Base-by-base conservation (phyloP, 2,888 invertebrate species). In the Catocala nupta region DNA sequence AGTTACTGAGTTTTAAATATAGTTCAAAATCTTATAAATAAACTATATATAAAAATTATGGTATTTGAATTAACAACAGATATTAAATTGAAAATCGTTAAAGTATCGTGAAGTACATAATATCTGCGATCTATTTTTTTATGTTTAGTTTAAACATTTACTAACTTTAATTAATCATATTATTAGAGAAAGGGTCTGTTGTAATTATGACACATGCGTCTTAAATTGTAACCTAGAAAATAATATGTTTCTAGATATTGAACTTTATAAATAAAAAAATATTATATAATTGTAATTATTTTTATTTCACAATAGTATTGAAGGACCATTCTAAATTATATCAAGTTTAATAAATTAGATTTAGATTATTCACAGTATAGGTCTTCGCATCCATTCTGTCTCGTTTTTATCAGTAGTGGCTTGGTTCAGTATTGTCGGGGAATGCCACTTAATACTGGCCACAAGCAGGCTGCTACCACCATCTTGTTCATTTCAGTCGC, bases 61-160 rank as follows among this genome's bases (percentile, higher is more conserved):
- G 9, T 39, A 39, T 48, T 48, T 25, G 48, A 9, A 48, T 9
- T 48, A 48, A 10, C 9, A 9, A 34, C 33, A 51, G 51, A 36
- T 51, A 12, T 16, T 34, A 11, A 51, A 12, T 11, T 13, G 34
- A 43, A 49, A 62, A 55, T 64, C 12, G 50, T 63, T 61, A 34
- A 60, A 65, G 65, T 62, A 63, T 67, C 61, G 55, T 63, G 42
- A 73, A 75, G 75, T 75, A 75, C 75, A 75, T 59, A 48, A 47
- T 59, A 64, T 54, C 59, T 58, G 59, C 55, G 60, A 68, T 63
- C 51, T 70, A 58, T 49, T 62, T 66, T 12, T 65, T 68, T 52
- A 50, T 50, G 34, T 53, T 59, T 44, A 52, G 47, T 63, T 63
- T 59, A 47, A 55, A 55, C 34, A n/a, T 49, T 47, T 36, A 51